Conservation (phyloP, 2,113 vertebrate species). For the Ramphastos sulfuratus region DNA sequence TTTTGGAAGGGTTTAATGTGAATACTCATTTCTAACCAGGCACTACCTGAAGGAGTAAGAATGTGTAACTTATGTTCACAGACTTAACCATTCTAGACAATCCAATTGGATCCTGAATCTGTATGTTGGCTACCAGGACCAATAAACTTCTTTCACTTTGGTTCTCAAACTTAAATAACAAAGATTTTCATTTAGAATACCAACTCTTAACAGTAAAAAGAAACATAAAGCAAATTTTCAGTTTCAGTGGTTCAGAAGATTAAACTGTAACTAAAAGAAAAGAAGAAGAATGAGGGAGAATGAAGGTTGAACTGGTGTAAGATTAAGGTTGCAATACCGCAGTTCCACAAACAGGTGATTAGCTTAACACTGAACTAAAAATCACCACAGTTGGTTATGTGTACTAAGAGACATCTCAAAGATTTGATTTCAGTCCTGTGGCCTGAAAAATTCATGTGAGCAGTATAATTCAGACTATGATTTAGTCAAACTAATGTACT, state of each 20-base stretch:
- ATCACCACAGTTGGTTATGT: neutral
- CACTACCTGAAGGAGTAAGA: neutral
- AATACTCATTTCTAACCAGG: neutral
- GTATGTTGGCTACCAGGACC: neutral
- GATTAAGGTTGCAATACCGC: neutral
- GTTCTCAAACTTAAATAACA: neutral
- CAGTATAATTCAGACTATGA: neutral
- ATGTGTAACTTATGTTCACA: neutral
- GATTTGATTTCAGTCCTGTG: neutral
- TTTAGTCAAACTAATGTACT: neutral
- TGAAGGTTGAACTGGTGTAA: neutral
- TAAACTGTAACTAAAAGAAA: neutral
- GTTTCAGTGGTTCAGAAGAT: neutral
- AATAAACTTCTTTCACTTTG: neutral
- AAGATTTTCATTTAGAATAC: neutral
- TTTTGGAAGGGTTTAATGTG: conserved; percentile 52
- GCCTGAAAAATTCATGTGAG: neutral
- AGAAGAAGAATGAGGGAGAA: neutral
- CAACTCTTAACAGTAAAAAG: neutral
- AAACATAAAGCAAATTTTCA: neutral
- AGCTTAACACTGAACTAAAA: neutral
- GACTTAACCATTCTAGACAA: neutral
- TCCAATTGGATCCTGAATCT: neutral
- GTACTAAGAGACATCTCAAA: neutral
- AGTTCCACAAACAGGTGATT: neutral